Conservation (phyloP, 2,797 vertebrate genomes). For the Scomberomorus guttatus region DNA sequence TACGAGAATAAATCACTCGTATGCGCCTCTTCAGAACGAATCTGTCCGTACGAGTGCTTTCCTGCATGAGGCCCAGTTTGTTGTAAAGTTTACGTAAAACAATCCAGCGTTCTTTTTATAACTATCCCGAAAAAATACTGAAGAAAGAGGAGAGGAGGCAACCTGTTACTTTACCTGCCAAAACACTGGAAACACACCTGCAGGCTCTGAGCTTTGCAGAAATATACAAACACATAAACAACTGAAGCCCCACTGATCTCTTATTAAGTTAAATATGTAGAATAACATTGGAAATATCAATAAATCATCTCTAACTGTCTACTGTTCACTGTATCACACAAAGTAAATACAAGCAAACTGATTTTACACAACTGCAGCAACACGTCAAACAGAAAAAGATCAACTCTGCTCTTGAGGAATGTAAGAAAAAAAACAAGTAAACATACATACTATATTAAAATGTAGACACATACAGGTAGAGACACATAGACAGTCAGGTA, state of each 20-base stretch:
- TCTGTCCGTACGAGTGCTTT: too few species aligned
- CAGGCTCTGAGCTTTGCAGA: background rate
- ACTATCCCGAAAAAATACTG: too few species aligned
- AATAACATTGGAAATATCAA: background rate
- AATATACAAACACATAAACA: background rate
- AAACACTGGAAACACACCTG: background rate
- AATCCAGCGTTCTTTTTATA: too few species aligned
- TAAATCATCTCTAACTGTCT: background rate
- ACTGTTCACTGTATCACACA: too few species aligned
- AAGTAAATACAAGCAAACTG: background rate
- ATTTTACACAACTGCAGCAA: too few species aligned
- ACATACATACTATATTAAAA: background rate
- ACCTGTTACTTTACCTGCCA: background rate
- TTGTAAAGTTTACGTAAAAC: too few species aligned
- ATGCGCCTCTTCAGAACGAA: too few species aligned
- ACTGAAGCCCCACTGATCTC: background rate
- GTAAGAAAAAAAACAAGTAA: background rate
- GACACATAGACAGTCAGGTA: too few species aligned
- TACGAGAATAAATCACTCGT: too few species aligned
- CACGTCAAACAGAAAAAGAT: background rate
- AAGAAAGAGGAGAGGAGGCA: too few species aligned
- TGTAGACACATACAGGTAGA: slow-evolving; percentile 2
- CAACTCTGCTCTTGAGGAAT: background rate
- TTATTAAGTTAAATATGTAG: too few species aligned
- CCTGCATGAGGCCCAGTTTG: too few species aligned